Conservation (phyloP, 2,113 vertebrate genomes). For the Atrichornis clamosus region DNA sequence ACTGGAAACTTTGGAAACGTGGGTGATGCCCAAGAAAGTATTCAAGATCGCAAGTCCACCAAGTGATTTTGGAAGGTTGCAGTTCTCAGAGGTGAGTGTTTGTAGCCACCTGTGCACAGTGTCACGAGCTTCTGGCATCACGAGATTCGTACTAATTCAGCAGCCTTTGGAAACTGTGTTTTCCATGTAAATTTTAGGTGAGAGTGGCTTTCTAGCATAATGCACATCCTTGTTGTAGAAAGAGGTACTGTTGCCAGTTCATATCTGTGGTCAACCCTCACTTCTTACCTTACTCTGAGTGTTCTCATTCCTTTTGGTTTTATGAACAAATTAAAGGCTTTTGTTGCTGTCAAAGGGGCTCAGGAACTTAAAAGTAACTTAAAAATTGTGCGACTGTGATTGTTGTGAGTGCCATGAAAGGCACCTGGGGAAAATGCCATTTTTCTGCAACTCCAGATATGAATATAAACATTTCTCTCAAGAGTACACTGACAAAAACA, state of each 20-base stretch:
- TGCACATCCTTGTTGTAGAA: not conserved
- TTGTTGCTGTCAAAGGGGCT: not conserved
- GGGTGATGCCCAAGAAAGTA: slow-evolving; percentile 92
- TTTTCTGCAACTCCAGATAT: not conserved
- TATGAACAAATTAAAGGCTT: not conserved
- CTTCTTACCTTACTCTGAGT: not conserved
- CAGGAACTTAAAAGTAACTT: not conserved
- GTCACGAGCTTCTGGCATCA: not conserved
- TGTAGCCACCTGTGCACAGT: fast-evolving
- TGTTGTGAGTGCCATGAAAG: not conserved
- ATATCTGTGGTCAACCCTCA: not conserved
- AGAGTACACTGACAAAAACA: not conserved
- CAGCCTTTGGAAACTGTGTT: not conserved
- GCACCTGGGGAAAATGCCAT: not conserved
- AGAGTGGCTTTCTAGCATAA: not conserved
- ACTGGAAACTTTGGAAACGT: slow-evolving; percentile 94
- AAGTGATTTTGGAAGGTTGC: slow-evolving; percentile 87
- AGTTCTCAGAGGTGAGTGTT: slow-evolving; percentile 88
- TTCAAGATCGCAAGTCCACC: slow-evolving; percentile 87
- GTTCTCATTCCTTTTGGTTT: not conserved
- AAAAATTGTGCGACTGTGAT: not conserved
- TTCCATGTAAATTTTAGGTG: not conserved
- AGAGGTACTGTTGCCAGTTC: not conserved
- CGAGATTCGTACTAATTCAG: not conserved
- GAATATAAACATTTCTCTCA: not conserved